Percentiles rank a stretch among this genome's conserved stretches.
phyloP scores from a whole-genome alignment of 2,888 invertebrate species.

The Drosophila acutilabella region DNA sequence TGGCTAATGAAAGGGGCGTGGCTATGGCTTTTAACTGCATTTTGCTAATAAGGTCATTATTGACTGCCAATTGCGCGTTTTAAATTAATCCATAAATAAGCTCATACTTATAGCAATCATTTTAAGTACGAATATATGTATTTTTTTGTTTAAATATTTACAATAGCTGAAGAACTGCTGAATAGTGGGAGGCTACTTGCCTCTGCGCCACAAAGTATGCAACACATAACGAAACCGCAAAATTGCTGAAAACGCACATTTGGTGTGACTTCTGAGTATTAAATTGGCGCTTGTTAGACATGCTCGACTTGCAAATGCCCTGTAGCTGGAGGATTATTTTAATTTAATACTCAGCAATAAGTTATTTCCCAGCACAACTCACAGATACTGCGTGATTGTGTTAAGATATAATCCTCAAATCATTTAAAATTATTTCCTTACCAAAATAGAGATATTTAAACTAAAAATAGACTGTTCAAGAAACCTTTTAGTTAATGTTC shows the following conservation, averaged over 20 bases:
- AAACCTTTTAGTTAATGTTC: too few species aligned
- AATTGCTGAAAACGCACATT: constrained; percentile 44
- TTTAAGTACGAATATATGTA: background rate
- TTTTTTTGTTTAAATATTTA: constrained; percentile 35
- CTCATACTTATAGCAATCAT: constrained; percentile 20
- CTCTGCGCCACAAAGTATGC: constrained; percentile 57
- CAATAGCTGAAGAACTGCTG: constrained; percentile 7
- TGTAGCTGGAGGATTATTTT: background rate
- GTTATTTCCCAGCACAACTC: too few species aligned
- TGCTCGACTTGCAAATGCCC: background rate
- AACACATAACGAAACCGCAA: constrained; percentile 38
- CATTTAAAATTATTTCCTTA: too few species aligned
- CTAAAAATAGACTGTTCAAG: too few species aligned
- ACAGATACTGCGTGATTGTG: too few species aligned
- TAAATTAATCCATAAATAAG: constrained; percentile 31
- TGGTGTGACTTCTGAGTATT: constrained; percentile 29
- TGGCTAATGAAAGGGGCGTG: background rate
- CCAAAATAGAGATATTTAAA: too few species aligned
- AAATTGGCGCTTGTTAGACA: background rate
- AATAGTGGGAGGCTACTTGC: constrained; percentile 5
- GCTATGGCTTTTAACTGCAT: constrained; percentile 2
- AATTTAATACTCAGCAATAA: too few species aligned
- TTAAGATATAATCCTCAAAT: too few species aligned
- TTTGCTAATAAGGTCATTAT: constrained; percentile 43
- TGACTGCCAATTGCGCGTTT: constrained; percentile 13